A percentile compares a stretch with the other conserved stretches of the same genome.
These are phyloP conservation scores for Laupala kohalensis DNA, from an alignment of 1,140 invertebrate genomes.

Conservation along the genomic window DNA sequence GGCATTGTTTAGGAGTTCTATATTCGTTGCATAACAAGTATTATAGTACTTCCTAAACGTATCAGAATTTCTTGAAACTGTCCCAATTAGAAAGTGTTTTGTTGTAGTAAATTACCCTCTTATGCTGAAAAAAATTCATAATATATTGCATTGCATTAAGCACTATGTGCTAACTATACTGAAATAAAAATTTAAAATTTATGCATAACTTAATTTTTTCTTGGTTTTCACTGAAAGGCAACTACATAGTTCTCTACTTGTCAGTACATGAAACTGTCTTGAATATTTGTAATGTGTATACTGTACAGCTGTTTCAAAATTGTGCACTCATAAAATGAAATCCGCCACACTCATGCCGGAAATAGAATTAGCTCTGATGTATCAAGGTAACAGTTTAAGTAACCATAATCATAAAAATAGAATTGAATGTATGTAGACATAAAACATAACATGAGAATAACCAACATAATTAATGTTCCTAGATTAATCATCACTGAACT, in stretches of 20 bases:
- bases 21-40: background rate
- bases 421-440: constrained; percentile 1
- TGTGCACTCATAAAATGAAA: background rate
- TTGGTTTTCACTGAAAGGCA: background rate
- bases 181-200: background rate
- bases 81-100: background rate
- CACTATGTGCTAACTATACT: background rate
- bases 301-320: background rate
- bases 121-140: background rate
- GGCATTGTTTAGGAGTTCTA: background rate
- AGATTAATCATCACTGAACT: background rate
- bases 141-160: background rate
- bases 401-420: background rate
- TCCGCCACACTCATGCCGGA: constrained; percentile 1
- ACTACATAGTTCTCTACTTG: background rate
- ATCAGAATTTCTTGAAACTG: background rate
- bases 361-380: background rate
- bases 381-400: background rate
- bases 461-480: constrained; percentile 5
- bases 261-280: background rate
- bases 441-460: background rate
- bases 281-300: background rate
- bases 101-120: background rate
- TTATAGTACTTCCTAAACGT: background rate
- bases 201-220: background rate